These are phyloP conservation scores for Kryptolebias marmoratus DNA, from an alignment of 2,113 vertebrate species.

Conservation along the genomic window DNA sequence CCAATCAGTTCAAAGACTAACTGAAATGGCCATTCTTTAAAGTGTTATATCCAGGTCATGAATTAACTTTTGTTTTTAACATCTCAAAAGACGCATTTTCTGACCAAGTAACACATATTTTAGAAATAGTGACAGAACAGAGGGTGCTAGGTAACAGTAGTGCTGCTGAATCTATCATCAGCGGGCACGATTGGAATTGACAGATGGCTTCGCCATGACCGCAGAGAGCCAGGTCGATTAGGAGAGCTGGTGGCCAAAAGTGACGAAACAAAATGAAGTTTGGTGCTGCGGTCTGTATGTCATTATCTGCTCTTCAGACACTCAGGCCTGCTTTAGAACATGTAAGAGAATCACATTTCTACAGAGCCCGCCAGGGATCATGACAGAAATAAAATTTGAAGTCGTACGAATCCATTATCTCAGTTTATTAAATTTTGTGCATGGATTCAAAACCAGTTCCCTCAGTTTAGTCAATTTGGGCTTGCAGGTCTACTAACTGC, in stretches of 20 bases:
- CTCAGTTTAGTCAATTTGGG: too few relatives aligned
- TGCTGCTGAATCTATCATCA: slow-evolving; percentile 7
- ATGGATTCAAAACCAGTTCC: too few relatives aligned
- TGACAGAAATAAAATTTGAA: too few relatives aligned
- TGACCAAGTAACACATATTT: slow-evolving; percentile 2
- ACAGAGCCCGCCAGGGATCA: too few relatives aligned
- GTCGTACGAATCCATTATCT: too few relatives aligned
- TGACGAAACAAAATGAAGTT: slow-evolving; percentile 60
- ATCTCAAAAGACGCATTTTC: background rate
- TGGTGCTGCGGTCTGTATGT: slow-evolving; percentile 36
- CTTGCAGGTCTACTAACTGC: too few relatives aligned
- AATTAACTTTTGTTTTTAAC: background rate
- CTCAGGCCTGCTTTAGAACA: slow-evolving; percentile 34
- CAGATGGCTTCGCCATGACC: slow-evolving; percentile 59
- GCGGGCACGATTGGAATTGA: slow-evolving; percentile 48
- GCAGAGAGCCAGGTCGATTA: slow-evolving; percentile 51
- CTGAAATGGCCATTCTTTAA: slow-evolving; percentile 23
- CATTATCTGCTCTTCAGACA: slow-evolving; percentile 47
- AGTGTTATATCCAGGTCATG: slow-evolving; percentile 9
- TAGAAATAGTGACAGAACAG: background rate
- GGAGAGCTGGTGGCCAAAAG: slow-evolving; percentile 47
- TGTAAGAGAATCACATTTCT: slow-evolving; percentile 52
- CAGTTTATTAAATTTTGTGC: too few relatives aligned
- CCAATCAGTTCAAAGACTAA: slow-evolving; percentile 32
- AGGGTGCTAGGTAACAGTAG: slow-evolving; percentile 9